Conservation (phyloP, 2,113 vertebrate genomes). For the Oxyruncus cristatus region DNA sequence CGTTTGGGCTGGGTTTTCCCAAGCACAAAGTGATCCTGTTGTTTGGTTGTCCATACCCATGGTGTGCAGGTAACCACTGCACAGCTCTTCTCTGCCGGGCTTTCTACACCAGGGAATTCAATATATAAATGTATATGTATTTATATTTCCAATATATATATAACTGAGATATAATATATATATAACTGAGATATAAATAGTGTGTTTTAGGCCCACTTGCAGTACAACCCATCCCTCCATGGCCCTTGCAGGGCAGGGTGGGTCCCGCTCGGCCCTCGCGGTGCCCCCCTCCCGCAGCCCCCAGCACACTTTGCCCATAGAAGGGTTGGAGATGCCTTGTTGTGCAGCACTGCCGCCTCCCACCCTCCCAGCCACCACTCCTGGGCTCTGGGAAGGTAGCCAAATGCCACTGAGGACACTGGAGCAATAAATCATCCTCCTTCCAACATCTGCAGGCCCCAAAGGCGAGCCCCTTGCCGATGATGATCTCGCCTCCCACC, state of each 20-base stretch:
- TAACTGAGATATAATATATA: neutral
- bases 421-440: slow-evolving; percentile 90
- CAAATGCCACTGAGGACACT: slow-evolving; percentile 91
- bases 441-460: slow-evolving; percentile 89
- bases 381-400: slow-evolving; percentile 88
- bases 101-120: neutral
- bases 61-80: neutral
- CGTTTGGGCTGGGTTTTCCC: neutral
- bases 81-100: neutral
- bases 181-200: neutral
- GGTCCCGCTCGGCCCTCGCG: neutral
- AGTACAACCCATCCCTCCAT: accelerated
- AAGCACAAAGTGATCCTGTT: accelerated
- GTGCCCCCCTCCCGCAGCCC: neutral
- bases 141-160: no score
- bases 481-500: slow-evolving; percentile 77
- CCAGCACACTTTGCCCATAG: slow-evolving; percentile 74
- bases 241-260: neutral
- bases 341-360: slow-evolving; percentile 69
- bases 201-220: neutral
- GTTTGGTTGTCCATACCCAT: accelerated
- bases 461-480: slow-evolving; percentile 81
- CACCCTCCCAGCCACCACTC: slow-evolving; percentile 62
- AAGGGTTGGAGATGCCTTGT: slow-evolving; percentile 80
- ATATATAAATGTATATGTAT: neutral